A percentile compares a stretch with the other conserved stretches of the same genome.
Conservation (phyloP, 2,888 invertebrate species). For the Ceramica pisi region DNA sequence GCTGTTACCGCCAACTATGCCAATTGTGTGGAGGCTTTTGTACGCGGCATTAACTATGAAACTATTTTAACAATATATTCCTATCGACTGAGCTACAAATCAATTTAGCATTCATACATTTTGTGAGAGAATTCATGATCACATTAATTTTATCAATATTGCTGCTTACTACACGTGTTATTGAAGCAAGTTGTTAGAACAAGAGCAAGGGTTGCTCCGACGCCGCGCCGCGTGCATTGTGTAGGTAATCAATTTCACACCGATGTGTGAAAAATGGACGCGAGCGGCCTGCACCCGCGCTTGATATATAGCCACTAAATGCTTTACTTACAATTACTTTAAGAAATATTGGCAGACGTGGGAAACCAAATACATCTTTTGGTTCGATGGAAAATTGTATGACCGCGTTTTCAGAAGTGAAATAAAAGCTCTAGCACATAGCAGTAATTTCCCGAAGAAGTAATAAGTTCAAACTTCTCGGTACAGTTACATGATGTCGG, state of each 20-base stretch:
- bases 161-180: slow-evolving; percentile 35
- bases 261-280: slow-evolving; percentile 82
- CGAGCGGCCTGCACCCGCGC: slow-evolving; percentile 70
- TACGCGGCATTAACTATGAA: slow-evolving; percentile 84
- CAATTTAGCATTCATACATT: slow-evolving; percentile 68
- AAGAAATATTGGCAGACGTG: slow-evolving; percentile 75
- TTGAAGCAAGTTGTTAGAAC: slow-evolving; percentile 53
- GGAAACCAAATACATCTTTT: slow-evolving; percentile 65
- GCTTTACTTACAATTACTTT: slow-evolving; percentile 80
- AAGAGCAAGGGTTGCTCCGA: slow-evolving; percentile 47
- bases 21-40: slow-evolving; percentile 87
- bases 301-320: slow-evolving; percentile 79
- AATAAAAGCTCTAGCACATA: slow-evolving; percentile 13
- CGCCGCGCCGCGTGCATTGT: slow-evolving; percentile 64
- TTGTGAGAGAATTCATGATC: slow-evolving; percentile 56
- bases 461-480: slow-evolving; percentile 51
- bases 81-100: slow-evolving; percentile 71
- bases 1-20: slow-evolving; percentile 86
- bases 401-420: slow-evolving; percentile 19
- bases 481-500: slow-evolving; percentile 70
- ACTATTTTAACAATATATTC: slow-evolving; percentile 80
- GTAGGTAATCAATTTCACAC: slow-evolving; percentile 79
- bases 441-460: slow-evolving; percentile 31
- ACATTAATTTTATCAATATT: slow-evolving; percentile 40
- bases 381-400: slow-evolving; percentile 25